These are phyloP conservation scores for Emys orbicularis DNA, from an alignment of 2,797 vertebrate genomes.

Conservation along the genomic window DNA sequence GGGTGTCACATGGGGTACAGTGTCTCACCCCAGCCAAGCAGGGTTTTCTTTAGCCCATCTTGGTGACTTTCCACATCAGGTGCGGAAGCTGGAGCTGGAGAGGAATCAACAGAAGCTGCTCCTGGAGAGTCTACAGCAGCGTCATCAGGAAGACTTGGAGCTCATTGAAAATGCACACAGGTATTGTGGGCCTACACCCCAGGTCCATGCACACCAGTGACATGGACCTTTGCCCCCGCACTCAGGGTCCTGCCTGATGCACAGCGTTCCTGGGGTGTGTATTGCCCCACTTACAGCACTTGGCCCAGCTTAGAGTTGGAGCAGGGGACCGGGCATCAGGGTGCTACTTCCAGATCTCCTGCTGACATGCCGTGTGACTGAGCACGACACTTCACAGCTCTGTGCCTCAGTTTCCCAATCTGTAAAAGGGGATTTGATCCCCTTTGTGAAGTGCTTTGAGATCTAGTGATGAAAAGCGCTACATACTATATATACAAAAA, in stretches of 20 bases:
- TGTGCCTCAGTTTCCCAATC: background rate
- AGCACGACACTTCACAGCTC: background rate
- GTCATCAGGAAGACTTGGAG: slow-evolving; percentile 87
- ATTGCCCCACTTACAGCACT: background rate
- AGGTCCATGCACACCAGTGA: fast-evolving
- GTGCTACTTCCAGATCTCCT: background rate
- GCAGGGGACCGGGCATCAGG: background rate
- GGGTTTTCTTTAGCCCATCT: too few relatives aligned
- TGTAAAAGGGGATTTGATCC: fast-evolving
- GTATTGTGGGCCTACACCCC: slow-evolving; percentile 62
- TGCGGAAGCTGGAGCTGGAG: slow-evolving; percentile 87
- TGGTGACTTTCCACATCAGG: slow-evolving; percentile 72
- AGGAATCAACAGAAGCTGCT: slow-evolving; percentile 84
- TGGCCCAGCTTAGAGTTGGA: background rate
- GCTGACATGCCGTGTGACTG: background rate
- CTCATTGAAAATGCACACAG: slow-evolving; percentile 88
- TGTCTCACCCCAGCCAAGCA: too few relatives aligned
- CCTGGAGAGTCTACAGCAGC: slow-evolving; percentile 86
- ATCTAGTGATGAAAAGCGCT: fast-evolving
- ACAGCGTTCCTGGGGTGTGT: background rate
- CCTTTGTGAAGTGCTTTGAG: background rate
- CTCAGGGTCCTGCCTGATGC: background rate
- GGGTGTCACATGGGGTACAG: too few relatives aligned
- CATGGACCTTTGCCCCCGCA: background rate
- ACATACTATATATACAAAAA: background rate